Base-by-base conservation (phyloP, 1,140 invertebrate species). In the Listronotus oregonensis region DNA sequence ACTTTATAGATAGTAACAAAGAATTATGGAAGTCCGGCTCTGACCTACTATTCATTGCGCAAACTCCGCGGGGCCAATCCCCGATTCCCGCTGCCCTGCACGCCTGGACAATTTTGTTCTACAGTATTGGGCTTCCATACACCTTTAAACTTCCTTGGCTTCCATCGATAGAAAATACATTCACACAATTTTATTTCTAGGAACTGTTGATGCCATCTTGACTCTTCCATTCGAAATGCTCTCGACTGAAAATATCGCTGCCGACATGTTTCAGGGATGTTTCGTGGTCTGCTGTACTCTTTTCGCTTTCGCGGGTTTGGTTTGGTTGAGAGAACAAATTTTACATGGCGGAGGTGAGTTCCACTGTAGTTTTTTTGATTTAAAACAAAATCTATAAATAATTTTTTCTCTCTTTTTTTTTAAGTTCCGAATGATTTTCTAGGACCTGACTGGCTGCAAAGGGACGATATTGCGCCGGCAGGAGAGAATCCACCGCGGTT, bases 251-350 rank as follows among this genome's bases (percentile, higher is more conserved):
- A 97, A 98, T 79, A 79, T 98, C 37, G 87, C 92, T 0, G 89
- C 93, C 17, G 96, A 99, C 80, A 92, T 95, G 62, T 94, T 98
- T 78, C 94, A 97, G 71, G 97, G 97, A 4, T 96, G 93, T 78
- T 93, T 98, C 81, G 96, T 99, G 32, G 95, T 99, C 8, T 93
- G 92, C 1, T 97, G 97, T 77, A 98, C 97, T 3, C 80, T 99
- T 31, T 94, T 97, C 78, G 93, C 95, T 3, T 99, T 99, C 75
- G 97, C 99, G 72, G 95, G 95, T 51, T 79, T 98, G 3, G 94
- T 99, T 0, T 99, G 97, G 97, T 81, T 99, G 12, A 81, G 97
- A 66, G 97, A 99, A 81, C 97, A 99, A 80, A 98, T 99, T 68
- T 85, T 99, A 65, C 94, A 97, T 80, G 96, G 96, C 8, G 96